phyloP scores from a whole-genome alignment of 2,888 invertebrate species.

The Pseudococcus viburni region DNA sequence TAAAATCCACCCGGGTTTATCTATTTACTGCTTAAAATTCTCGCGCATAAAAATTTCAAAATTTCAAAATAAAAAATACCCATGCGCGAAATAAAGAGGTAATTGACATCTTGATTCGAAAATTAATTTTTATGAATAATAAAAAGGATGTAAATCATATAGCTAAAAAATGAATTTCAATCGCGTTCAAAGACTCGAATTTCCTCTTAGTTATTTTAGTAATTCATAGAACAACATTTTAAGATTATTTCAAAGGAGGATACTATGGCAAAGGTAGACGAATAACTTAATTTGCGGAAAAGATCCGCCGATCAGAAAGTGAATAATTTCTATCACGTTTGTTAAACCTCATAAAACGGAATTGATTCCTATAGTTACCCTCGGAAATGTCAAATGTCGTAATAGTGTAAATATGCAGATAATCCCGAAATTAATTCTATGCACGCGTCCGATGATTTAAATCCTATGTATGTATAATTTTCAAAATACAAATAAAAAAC shows the following conservation, averaged over 20 bases:
- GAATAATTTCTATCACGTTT: constrained; percentile 1
- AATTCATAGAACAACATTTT: constrained; percentile 28
- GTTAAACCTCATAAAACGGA: constrained; percentile 12
- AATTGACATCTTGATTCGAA: constrained; percentile 20
- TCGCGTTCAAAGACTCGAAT: background rate
- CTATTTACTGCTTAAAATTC: background rate
- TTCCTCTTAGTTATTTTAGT: background rate
- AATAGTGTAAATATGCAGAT: constrained; percentile 18
- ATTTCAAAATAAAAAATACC: background rate
- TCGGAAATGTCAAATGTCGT: constrained; percentile 5
- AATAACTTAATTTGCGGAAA: background rate
- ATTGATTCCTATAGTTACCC: background rate
- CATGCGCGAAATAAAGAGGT: background rate
- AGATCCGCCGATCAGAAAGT: too few relatives aligned
- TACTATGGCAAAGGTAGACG: background rate
- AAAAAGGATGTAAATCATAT: background rate
- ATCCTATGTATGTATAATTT: background rate
- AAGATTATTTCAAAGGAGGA: background rate
- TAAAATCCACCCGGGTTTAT: background rate
- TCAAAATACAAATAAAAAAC: background rate
- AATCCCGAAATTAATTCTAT: constrained; percentile 4
- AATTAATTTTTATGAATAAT: constrained; percentile 13
- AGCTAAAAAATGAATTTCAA: constrained; percentile 6
- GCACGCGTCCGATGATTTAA: background rate
- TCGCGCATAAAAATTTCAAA: background rate